Evolutionary conservation across 2,113 vertebrate species (phyloP).

Genomic region (Theristicus caerulescens): DNA sequence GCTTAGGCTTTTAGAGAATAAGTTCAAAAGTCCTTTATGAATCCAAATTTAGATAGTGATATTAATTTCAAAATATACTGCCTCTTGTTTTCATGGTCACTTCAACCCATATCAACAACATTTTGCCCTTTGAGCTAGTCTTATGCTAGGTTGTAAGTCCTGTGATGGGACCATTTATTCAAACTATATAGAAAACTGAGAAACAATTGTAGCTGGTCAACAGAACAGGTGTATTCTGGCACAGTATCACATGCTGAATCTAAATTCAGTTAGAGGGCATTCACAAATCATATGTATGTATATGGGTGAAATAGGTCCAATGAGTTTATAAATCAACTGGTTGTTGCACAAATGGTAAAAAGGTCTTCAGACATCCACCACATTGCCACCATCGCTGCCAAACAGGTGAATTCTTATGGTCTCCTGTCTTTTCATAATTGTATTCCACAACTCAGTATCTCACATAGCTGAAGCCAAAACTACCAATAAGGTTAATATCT

Average conservation of each 20-base stretch:
- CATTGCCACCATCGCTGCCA: accelerated
- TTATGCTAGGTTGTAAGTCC: neutral
- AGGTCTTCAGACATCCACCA: neutral
- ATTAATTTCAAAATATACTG: neutral
- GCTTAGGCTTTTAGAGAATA: neutral
- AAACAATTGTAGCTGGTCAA: neutral
- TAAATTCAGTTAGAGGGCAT: neutral
- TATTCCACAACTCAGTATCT: neutral
- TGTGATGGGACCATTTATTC: neutral
- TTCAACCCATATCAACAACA: neutral
- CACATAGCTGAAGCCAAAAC: neutral
- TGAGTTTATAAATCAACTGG: neutral
- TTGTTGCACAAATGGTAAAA: neutral
- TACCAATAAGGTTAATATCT: neutral
- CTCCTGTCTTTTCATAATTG: neutral
- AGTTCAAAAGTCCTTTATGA: neutral
- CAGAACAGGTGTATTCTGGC: neutral
- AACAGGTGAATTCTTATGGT: neutral
- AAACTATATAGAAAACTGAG: neutral
- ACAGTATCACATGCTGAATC: neutral
- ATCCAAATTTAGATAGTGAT: neutral
- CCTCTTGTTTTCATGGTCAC: neutral
- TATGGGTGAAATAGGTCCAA: neutral
- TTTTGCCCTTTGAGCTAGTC: neutral
- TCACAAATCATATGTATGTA: neutral